A percentile compares a stretch with the other conserved stretches of the same genome.
phyloP scores from a whole-genome alignment of 2,888 invertebrate genomes.

The Diaprepes abbreviatus region DNA sequence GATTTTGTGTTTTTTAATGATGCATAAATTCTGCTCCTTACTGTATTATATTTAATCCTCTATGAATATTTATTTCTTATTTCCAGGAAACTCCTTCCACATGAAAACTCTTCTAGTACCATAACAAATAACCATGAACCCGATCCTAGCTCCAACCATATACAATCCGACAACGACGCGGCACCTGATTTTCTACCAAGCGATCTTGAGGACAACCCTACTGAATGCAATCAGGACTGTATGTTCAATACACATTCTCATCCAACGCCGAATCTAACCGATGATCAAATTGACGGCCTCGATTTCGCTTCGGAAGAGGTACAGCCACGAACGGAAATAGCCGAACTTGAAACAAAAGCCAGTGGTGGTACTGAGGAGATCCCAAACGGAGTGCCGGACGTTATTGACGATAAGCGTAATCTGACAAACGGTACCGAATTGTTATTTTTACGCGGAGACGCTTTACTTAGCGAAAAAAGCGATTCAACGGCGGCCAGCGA shows the following conservation, averaged over 20 bases:
- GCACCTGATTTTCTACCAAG: slow-evolving; percentile 56
- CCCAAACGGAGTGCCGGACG: slow-evolving; percentile 27
- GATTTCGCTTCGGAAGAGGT: slow-evolving; percentile 46
- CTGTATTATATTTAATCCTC: no score
- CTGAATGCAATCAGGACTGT: slow-evolving; percentile 59
- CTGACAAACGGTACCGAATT: slow-evolving; percentile 20
- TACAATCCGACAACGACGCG: slow-evolving; percentile 17
- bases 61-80: no score
- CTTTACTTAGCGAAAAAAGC: slow-evolving; percentile 40
- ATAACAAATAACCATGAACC: slow-evolving; percentile 6
- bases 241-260: slow-evolving; percentile 58
- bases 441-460: slow-evolving; percentile 54
- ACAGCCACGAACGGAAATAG: neutral
- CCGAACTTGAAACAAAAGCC: neutral
- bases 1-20: no score
- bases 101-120: slow-evolving; percentile 12
- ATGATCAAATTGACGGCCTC: slow-evolving; percentile 57
- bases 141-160: neutral
- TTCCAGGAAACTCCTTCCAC: slow-evolving; percentile 36
- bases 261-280: slow-evolving; percentile 47
- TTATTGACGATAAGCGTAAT: neutral
- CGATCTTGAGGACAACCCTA: slow-evolving; percentile 47
- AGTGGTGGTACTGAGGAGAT: neutral
- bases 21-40: no score
- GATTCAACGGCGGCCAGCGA: slow-evolving; percentile 12